These are phyloP conservation scores for Idaea straminata DNA, from an alignment of 2,888 invertebrate genomes.

Conservation along the genomic window DNA sequence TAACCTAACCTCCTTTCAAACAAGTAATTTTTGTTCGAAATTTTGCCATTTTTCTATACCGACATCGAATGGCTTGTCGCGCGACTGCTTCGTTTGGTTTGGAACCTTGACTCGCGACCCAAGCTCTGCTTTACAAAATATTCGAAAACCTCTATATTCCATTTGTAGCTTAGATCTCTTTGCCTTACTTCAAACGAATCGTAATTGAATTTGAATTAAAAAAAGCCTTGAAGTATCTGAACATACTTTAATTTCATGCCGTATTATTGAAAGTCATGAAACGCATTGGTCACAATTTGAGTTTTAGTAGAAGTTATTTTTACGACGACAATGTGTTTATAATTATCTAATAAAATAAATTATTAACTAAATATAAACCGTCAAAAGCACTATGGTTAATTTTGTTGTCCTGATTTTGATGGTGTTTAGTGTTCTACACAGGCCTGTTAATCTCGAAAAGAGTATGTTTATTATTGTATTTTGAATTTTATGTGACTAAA, in stretches of 20 bases:
- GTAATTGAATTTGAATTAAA: neutral
- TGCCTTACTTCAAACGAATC: neutral
- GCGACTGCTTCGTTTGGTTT: too few relatives aligned
- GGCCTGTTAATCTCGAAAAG: neutral
- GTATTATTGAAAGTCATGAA: neutral
- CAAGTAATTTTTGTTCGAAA: too few relatives aligned
- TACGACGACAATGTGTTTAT: neutral
- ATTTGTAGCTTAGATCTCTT: neutral
- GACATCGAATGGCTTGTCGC: too few relatives aligned
- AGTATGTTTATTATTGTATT: neutral
- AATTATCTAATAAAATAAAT: neutral
- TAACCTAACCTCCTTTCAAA: too few relatives aligned
- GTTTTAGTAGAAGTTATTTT: neutral
- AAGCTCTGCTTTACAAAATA: too few relatives aligned
- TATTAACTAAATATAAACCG: neutral
- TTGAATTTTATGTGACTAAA: neutral
- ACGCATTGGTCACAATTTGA: neutral
- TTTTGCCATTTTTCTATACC: too few relatives aligned
- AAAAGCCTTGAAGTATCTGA: neutral
- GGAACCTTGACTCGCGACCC: too few relatives aligned
- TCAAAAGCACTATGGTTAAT: neutral
- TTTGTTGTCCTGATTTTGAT: neutral
- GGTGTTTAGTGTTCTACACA: neutral
- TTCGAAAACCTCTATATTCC: neutral
- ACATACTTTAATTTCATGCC: slow-evolving; percentile 4